Percentiles rank a stretch among this genome's conserved stretches.
Evolutionary conservation across 2,113 vertebrate species (phyloP).

Genomic region (Chionis minor): DNA sequence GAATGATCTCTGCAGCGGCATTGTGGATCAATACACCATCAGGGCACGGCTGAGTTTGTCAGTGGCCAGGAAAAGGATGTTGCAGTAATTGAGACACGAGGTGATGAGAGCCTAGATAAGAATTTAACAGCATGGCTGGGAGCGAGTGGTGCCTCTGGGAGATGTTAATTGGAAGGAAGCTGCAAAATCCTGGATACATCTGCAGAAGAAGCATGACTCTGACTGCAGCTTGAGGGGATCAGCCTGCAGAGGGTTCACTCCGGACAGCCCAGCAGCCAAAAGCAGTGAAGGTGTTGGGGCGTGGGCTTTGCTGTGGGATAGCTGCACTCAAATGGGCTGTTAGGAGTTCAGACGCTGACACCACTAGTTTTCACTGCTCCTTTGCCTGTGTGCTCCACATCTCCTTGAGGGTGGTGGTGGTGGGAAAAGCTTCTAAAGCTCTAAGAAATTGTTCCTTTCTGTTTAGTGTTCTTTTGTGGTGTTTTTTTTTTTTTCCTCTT

Average conservation of each 20-base stretch:
- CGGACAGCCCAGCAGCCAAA: neutral
- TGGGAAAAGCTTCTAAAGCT: neutral
- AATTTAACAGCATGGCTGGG: neutral
- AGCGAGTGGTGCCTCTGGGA: neutral
- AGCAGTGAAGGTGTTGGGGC: rapidly evolving
- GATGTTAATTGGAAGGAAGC: neutral
- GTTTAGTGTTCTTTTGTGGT: no score
- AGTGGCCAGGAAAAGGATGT: constrained; percentile 13
- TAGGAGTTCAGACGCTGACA: neutral
- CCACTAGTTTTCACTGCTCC: neutral
- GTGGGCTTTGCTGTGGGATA: neutral
- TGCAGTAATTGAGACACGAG: constrained; percentile 53
- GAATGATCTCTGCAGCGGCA: neutral
- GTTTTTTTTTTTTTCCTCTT: neutral
- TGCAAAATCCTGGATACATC: neutral
- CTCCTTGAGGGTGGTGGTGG: neutral
- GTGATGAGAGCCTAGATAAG: constrained; percentile 29
- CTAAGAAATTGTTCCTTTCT: neutral
- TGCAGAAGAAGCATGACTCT: neutral
- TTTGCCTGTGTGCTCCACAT: neutral
- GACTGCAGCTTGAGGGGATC: neutral
- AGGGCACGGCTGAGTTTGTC: constrained; percentile 19
- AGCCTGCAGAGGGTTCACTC: neutral
- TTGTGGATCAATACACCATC: constrained; percentile 25
- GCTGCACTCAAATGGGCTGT: neutral